phyloP scores from a whole-genome alignment of 1,140 invertebrate genomes.

The Lanistes nyassanus region DNA sequence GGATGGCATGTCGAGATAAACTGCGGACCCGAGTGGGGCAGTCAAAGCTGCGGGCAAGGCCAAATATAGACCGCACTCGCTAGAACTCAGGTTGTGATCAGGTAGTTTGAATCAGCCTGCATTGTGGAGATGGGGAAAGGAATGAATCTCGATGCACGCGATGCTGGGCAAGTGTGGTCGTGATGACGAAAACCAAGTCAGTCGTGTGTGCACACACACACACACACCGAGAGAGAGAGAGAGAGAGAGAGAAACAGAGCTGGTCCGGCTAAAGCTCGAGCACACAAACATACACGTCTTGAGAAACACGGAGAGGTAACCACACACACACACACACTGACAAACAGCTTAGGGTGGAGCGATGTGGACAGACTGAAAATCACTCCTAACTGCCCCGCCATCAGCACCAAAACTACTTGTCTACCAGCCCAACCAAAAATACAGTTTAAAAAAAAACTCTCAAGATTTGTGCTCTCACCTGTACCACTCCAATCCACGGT shows the following conservation, averaged over 20 bases:
- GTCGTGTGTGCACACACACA: neutral
- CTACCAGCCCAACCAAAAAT: neutral
- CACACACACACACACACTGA: neutral
- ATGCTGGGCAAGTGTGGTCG: neutral
- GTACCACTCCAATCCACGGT: constrained; percentile 70
- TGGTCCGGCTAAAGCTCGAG: neutral
- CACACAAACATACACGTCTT: neutral
- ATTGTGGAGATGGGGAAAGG: neutral
- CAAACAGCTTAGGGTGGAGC: too few relatives aligned
- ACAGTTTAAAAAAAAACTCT: neutral
- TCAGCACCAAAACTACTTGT: neutral
- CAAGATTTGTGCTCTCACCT: constrained; percentile 47
- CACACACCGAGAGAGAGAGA: neutral
- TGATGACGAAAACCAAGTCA: neutral
- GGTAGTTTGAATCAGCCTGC: too few relatives aligned
- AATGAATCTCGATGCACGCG: too few relatives aligned
- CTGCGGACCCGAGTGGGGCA: too few relatives aligned
- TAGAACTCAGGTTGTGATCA: too few relatives aligned
- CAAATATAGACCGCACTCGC: too few relatives aligned
- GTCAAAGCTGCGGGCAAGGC: too few relatives aligned
- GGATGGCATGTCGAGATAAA: too few relatives aligned
- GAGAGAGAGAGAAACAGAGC: neutral
- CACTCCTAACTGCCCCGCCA: neutral
- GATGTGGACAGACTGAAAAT: too few relatives aligned
- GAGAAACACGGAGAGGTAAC: neutral